phyloP scores from a whole-genome alignment of 1,140 invertebrate genomes.

The Aphelinus certus region DNA sequence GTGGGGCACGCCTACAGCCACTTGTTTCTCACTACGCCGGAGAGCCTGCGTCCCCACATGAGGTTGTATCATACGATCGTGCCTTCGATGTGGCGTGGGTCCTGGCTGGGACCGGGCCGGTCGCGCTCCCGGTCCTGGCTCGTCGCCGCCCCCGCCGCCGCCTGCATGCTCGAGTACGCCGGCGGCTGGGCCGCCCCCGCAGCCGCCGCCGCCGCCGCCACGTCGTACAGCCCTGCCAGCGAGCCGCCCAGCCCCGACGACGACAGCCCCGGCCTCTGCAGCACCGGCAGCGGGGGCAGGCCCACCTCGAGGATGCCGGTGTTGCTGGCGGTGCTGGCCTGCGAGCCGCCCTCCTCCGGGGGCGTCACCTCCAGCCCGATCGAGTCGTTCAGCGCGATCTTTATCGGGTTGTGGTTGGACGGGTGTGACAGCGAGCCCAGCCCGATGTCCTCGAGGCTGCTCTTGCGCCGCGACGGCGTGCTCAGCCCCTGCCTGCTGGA shows the following conservation, averaged over 20 bases:
- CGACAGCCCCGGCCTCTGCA: constrained; percentile 40
- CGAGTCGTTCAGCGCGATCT: constrained; percentile 85
- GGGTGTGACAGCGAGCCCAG: constrained; percentile 71
- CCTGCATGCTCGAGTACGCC: constrained; percentile 47
- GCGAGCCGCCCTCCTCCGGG: constrained; percentile 75
- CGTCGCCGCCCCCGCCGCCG: constrained; percentile 36
- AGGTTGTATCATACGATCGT: constrained; percentile 93
- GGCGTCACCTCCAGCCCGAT: constrained; percentile 87
- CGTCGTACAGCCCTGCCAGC: constrained; percentile 60
- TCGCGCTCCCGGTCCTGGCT: neutral
- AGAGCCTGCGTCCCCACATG: constrained; percentile 85
- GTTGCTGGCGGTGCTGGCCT: constrained; percentile 65
- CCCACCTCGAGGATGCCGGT: constrained; percentile 68
- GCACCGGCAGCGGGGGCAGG: constrained; percentile 63
- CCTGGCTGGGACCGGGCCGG: constrained; percentile 60
- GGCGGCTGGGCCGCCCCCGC: constrained; percentile 8
- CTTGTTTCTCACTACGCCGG: constrained; percentile 74
- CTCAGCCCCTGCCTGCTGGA: constrained; percentile 73
- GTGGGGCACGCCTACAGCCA: constrained; percentile 70
- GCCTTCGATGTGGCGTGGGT: constrained; percentile 82
- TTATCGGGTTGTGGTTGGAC: constrained; percentile 74
- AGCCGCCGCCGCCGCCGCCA: constrained; percentile 49
- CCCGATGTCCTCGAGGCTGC: constrained; percentile 86
- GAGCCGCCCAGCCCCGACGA: constrained; percentile 63
- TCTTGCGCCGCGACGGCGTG: constrained; percentile 73